phyloP scores from a whole-genome alignment of 2,888 invertebrate genomes.

The Melinaea menophilus region DNA sequence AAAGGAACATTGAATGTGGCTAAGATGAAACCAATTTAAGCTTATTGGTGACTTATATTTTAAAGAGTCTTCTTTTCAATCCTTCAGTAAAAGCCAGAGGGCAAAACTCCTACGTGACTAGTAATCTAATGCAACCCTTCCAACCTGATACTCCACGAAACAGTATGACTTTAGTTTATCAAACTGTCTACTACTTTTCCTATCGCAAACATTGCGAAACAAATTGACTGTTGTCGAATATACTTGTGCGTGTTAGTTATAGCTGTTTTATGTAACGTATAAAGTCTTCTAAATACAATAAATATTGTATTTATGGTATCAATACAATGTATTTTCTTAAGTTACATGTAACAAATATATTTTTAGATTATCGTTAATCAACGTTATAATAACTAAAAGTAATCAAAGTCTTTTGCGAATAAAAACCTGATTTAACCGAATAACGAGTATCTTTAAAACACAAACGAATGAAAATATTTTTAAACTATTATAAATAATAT shows the following conservation, averaged over 20 bases:
- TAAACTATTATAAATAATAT: too few species aligned
- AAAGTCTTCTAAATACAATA: background rate
- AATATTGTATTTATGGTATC: background rate
- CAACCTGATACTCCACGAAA: constrained; percentile 42
- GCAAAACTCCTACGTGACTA: constrained; percentile 52
- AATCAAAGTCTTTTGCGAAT: too few species aligned
- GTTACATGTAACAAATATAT: too few species aligned
- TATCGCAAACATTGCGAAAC: constrained; percentile 51
- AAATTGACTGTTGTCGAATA: constrained; percentile 55
- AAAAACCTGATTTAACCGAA: too few species aligned
- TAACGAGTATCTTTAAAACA: too few species aligned
- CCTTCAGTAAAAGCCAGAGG: constrained; percentile 58
- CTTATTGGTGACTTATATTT: constrained; percentile 38
- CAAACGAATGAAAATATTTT: too few species aligned
- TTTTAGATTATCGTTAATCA: background rate
- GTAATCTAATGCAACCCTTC: constrained; percentile 39
- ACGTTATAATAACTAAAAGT: background rate
- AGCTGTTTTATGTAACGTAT: background rate
- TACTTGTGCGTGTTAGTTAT: background rate
- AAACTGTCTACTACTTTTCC: constrained; percentile 53
- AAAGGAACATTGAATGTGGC: background rate
- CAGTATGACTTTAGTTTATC: constrained; percentile 65
- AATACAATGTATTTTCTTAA: too few species aligned
- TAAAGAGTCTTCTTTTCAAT: constrained; percentile 58
- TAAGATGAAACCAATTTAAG: background rate